Base-by-base conservation (phyloP, 2,113 vertebrate species). In the Corythoichthys haematopterus region DNA sequence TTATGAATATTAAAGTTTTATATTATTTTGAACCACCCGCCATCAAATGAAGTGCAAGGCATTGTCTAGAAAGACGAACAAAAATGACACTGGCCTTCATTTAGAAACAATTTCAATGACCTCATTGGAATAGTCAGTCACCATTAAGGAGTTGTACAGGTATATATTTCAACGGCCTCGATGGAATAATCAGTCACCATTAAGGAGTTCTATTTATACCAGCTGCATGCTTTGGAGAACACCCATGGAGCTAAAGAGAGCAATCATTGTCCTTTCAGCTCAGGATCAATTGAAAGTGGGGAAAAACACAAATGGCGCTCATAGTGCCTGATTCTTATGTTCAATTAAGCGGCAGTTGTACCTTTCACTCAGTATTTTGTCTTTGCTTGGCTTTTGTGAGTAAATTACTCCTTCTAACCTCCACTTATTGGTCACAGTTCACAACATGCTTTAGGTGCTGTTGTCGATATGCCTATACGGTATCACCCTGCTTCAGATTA, bases 141-240 rank as follows among this genome's bases (percentile, higher is more conserved):
- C 77, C 65, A 86, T 88, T 85, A 86, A 78, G 63, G 77, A 77
- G 79, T 74, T 70, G 75, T 82, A 83, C 20, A 28, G 20, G 20
- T 28, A 28, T 28, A 28, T 28, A 28, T 28, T 28, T 28, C 20
- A 28, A 28, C 20, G 20, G 20, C 20, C 20, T 28, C 20, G 20
- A 28, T 28, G 20, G 20, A 28, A 28, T 28, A 28, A 28, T 28
- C 20, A 28, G 20, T 28, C 20, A 28, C 20, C 20, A 28, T 28
- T 28, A 28, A 28, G 20, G 20, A 28, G 20, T 28, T 28, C 20
- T 28, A 28, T 28, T 28, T 28, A 28, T 28, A 28, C 20, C 56
- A 35, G 70, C 72, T 75, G 61, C 52, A 73, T 62, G 70, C 50
- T 79, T 72, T 79, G 70, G 58, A 66, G 78, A 65, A 74, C 69